phyloP scores from a whole-genome alignment of 2,113 vertebrate species.

The Gallinago undulata region DNA sequence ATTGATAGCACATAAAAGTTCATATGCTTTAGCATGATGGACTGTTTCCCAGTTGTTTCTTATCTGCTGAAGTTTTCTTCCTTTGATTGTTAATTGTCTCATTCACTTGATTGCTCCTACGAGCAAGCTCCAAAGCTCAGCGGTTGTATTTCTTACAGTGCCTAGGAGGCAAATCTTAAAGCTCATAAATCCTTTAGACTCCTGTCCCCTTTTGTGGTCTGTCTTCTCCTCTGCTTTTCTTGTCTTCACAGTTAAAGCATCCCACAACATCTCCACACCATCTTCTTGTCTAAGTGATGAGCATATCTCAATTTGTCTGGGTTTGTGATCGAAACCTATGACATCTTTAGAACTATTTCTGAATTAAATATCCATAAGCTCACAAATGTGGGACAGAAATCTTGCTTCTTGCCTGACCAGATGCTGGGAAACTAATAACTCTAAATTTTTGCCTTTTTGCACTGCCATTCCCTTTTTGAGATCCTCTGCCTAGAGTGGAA shows the following conservation, averaged over 20 bases:
- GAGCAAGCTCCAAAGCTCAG: background rate
- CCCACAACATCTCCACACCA: background rate
- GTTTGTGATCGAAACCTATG: background rate
- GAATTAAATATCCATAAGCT: background rate
- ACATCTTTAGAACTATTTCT: background rate
- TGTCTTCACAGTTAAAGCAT: background rate
- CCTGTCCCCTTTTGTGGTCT: background rate
- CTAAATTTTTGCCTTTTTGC: background rate
- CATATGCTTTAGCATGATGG: background rate
- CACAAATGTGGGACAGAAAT: background rate
- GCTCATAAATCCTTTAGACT: background rate
- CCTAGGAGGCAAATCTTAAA: background rate
- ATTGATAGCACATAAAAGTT: background rate
- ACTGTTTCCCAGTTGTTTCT: background rate
- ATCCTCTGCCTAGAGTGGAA: background rate
- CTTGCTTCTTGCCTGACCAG: background rate
- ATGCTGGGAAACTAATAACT: background rate
- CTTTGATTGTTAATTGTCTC: background rate
- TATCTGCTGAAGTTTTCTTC: background rate
- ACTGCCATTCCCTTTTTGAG: background rate
- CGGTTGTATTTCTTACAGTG: background rate
- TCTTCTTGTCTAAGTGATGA: background rate
- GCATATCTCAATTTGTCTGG: background rate
- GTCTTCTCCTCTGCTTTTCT: background rate
- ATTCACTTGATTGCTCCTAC: background rate